Evolutionary conservation across 2,797 vertebrate species (phyloP).

Genomic region (Danio jaintianensis): DNA sequence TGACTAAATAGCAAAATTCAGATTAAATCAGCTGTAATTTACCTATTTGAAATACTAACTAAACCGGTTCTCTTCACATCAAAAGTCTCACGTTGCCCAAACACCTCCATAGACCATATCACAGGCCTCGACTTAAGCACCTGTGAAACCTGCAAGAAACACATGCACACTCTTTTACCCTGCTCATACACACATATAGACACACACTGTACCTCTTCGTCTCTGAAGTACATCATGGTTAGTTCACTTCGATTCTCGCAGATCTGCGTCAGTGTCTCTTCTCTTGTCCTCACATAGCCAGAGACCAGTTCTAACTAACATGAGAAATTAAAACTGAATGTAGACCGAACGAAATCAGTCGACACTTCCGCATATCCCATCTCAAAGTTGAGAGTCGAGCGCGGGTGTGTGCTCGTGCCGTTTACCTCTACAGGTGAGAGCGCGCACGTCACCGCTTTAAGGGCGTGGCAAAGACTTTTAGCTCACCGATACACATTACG

Average conservation of each 20-base stretch:
- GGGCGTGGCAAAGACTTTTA: background rate
- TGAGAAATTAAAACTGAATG: background rate
- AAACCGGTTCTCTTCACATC: background rate
- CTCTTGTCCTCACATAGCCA: conserved; percentile 23
- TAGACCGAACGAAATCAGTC: background rate
- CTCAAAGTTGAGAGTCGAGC: background rate
- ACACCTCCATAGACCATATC: too few relatives aligned
- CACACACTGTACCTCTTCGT: conserved; percentile 11
- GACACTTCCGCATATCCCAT: conserved; percentile 30
- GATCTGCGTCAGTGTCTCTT: background rate
- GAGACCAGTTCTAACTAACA: background rate
- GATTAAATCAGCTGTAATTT: background rate
- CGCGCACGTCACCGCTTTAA: conserved; percentile 11
- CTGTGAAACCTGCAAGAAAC: background rate
- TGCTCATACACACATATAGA: background rate
- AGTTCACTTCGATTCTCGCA: background rate
- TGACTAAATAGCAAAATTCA: background rate
- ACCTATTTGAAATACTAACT: background rate
- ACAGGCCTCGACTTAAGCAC: background rate
- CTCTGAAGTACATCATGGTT: background rate
- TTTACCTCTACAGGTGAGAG: background rate
- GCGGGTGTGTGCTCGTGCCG: background rate
- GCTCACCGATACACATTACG: background rate
- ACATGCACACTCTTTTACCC: background rate
- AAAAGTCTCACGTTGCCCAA: background rate